Conservation (phyloP, 2,888 invertebrate species). For the Alentia gelatinosa region DNA sequence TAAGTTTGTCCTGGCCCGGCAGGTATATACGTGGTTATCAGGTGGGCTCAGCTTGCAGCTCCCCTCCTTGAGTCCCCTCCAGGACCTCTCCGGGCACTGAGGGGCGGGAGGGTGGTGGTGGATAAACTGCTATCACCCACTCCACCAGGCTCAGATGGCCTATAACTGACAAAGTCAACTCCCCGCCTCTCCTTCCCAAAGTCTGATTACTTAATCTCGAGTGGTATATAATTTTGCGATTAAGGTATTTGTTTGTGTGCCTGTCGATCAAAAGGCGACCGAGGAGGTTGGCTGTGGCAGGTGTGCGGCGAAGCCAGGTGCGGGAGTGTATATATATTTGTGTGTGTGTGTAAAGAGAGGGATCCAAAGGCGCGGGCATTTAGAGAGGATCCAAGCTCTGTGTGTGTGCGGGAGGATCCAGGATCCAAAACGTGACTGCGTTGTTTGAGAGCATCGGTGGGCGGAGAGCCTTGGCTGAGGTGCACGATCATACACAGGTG, state of each 20-base stretch:
- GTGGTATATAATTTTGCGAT: slow-evolving; percentile 43
- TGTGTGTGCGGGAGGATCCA: not conserved
- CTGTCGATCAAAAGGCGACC: slow-evolving; percentile 33
- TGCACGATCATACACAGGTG: slow-evolving; percentile 24
- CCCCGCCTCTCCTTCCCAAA: not conserved
- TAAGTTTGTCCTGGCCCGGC: not conserved
- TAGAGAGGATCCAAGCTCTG: not conserved
- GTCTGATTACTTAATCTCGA: slow-evolving; percentile 39
- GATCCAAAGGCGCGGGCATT: not conserved
- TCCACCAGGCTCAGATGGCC: not conserved
- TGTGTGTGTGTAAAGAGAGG: not conserved
- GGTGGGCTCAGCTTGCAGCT: not conserved
- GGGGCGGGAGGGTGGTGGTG: no score
- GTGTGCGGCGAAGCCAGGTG: not conserved
- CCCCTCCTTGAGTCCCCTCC: not conserved
- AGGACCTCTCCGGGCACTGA: not conserved
- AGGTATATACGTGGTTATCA: not conserved
- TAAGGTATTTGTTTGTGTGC: slow-evolving; percentile 17
- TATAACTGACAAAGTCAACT: not conserved
- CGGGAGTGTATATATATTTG: not conserved
- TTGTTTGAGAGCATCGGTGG: not conserved
- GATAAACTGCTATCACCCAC: slow-evolving; percentile 8
- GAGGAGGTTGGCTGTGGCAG: not conserved
- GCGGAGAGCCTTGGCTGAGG: not conserved
- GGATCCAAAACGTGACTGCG: slow-evolving; percentile 35